Evolutionary conservation across 1,140 invertebrate species (phyloP), one percentile per base, ranked within the genome.

Genomic region (Ditylenchus dipsaci): DNA sequence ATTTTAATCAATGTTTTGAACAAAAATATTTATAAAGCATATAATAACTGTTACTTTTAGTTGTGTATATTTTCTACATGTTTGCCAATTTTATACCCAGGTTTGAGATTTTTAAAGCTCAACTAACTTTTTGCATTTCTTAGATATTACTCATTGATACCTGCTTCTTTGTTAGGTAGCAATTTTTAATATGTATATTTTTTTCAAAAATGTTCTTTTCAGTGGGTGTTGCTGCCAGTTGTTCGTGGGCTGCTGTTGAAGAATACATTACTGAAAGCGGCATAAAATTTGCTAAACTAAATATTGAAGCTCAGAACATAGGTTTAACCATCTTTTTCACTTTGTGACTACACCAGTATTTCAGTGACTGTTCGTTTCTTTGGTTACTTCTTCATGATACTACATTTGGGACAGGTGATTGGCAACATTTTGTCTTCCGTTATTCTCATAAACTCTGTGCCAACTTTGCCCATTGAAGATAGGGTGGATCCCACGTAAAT

Each of bases 351-450:
- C 15, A 53, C 15, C 1, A 17, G n/a, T 53, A 26, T 53, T 53
- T 53, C 15, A 53, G 63, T 65, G 23, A 65, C 63, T 38, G 91
- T 93, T 45, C 84, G 91, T 75, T 81, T 96, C 87, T 97, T 97
- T 84, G 94, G 94, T 26, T 91, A 95, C 86, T 97, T 97, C 88
- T 97, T 97, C 86, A 89, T 96, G 70, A 89, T 93, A 66, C 96
- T 94, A 89, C 94, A 97, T 82, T 91, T 91, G 0, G 91, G 93
- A 65, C 91, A 93, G 84, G 88, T 95, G 9, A 91, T 91, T 91
- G 93, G 93, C 80, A 96, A 96, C 85, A 87, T 96, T 38, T 91
- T 96, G 75, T 95, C 93, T n/a, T 95, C 92, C 61, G 86, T 91
- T 75, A 90, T 86, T 5, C 90, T 92, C 83, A 88, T 88, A 83